Evolutionary conservation across 2,797 vertebrate genomes (phyloP).

Genomic region (Xenopus petersii): DNA sequence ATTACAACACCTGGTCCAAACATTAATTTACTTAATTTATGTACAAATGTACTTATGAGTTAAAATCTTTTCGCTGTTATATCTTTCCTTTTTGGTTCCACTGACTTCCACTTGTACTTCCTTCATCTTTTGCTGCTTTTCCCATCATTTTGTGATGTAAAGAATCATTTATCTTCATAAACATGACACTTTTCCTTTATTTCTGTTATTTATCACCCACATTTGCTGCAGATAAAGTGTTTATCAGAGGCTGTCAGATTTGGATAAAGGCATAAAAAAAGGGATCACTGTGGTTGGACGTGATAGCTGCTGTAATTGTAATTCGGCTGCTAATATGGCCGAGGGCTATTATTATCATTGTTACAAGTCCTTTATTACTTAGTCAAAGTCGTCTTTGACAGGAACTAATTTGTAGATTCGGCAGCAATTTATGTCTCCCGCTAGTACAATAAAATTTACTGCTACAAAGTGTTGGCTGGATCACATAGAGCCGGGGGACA

Average conservation of each 20-base stretch:
- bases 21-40: too few species aligned
- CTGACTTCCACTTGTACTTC: too few species aligned
- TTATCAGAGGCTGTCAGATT: constrained; percentile 15
- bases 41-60: too few species aligned
- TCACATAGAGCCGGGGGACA: neutral
- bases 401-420: constrained; percentile 14
- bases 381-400: constrained; percentile 14
- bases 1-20: too few species aligned
- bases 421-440: neutral
- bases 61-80: too few species aligned
- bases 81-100: too few species aligned
- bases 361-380: constrained; percentile 9
- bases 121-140: too few species aligned
- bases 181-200: too few species aligned
- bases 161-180: too few species aligned
- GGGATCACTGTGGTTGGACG: constrained; percentile 8
- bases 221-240: constrained; percentile 19
- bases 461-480: neutral
- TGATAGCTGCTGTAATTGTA: constrained; percentile 27
- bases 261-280: neutral
- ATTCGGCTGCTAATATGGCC: constrained; percentile 14
- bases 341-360: constrained; percentile 1
- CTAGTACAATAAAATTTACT: neutral
- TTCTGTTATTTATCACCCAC: neutral
- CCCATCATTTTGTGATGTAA: too few species aligned